Percentiles rank a stretch among this genome's conserved stretches.
Evolutionary conservation across 2,888 invertebrate species (phyloP).

Genomic region (Drosophila limbata): DNA sequence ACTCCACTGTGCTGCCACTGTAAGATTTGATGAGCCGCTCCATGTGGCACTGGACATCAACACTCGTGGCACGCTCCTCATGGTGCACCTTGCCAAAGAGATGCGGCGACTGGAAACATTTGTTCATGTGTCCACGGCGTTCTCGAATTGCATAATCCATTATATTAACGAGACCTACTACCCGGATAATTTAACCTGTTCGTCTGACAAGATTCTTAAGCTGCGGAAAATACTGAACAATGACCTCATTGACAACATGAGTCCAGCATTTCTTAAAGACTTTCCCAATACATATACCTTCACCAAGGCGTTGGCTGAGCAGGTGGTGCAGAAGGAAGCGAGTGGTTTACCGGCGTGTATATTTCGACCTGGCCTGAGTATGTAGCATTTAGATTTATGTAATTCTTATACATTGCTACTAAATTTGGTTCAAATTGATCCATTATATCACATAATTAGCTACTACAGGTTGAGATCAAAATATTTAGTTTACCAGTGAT

Average conservation of each 20-base stretch:
- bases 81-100: conserved; percentile 88
- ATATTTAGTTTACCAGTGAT: too few relatives aligned
- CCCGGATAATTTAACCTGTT: conserved; percentile 70
- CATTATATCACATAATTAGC: too few relatives aligned
- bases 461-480: too few relatives aligned
- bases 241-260: conserved; percentile 80
- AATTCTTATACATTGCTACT: too few relatives aligned
- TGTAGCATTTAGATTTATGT: not conserved
- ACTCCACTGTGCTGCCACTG: conserved; percentile 96
- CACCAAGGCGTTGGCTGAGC: conserved; percentile 90
- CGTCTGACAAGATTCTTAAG: conserved; percentile 80
- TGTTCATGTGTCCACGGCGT: conserved; percentile 89
- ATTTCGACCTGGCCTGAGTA: conserved; percentile 22
- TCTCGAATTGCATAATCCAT: conserved; percentile 87
- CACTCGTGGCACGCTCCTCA: conserved; percentile 88
- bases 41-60: conserved; percentile 89
- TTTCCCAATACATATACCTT: conserved; percentile 90
- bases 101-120: conserved; percentile 85
- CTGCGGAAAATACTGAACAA: conserved; percentile 80
- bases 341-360: conserved; percentile 87
- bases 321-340: conserved; percentile 87
- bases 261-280: conserved; percentile 63
- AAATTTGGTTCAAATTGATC: too few relatives aligned
- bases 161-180: conserved; percentile 85
- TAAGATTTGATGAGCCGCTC: conserved; percentile 90